These are phyloP conservation scores for zebrafish (Danio rerio) DNA, from an alignment of 2,113 vertebrate genomes.

Conservation along the genomic window DNA sequence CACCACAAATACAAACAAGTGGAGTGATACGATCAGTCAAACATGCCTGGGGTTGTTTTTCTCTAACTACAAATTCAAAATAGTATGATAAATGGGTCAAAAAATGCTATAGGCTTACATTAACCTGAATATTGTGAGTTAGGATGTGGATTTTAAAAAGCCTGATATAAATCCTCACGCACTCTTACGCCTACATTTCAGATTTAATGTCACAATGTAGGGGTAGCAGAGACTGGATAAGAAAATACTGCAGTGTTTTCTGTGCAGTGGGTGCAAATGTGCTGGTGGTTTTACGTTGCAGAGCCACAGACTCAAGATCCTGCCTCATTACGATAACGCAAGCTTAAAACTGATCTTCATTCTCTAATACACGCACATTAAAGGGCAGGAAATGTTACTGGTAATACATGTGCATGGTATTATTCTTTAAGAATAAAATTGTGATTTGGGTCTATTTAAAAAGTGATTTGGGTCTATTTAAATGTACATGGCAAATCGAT, in stretches of 20 bases:
- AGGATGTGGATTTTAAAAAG: too few relatives aligned
- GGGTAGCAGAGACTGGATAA: slow-evolving; percentile 3
- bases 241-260: slow-evolving; percentile 22
- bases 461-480: too few relatives aligned
- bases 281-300: slow-evolving; percentile 24
- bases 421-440: too few relatives aligned
- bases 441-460: too few relatives aligned
- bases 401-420: background rate
- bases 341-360: slow-evolving; percentile 44
- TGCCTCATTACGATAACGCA: slow-evolving; percentile 62
- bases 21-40: background rate
- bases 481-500: background rate
- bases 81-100: background rate
- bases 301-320: slow-evolving; percentile 4
- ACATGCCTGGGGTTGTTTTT: background rate
- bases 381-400: background rate
- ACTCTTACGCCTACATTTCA: background rate
- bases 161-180: background rate
- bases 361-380: background rate
- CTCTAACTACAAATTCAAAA: background rate
- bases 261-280: slow-evolving; percentile 9
- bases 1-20: background rate
- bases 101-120: background rate
- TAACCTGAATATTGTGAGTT: background rate
- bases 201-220: background rate